A percentile compares a stretch with the other conserved stretches of the same genome.
phyloP scores from a whole-genome alignment of 30 jellyfish, hydroid and myxozoan species.

The Aurelia sp. region DNA sequence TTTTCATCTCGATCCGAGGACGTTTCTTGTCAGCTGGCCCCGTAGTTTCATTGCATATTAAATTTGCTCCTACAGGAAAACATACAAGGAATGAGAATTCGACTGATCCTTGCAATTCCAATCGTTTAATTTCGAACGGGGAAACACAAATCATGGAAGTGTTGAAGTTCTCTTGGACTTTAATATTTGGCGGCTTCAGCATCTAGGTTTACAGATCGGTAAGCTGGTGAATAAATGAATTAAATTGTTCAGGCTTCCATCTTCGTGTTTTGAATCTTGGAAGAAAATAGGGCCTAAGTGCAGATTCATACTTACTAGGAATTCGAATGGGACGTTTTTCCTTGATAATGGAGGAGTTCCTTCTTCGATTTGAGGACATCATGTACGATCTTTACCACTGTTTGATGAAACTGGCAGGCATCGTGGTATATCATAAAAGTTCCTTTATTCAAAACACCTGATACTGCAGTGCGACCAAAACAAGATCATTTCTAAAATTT shows the following conservation, averaged over 20 bases:
- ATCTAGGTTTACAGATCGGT: too few species aligned
- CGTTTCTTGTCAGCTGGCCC: conserved; percentile 42
- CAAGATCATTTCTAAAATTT: conserved; percentile 81
- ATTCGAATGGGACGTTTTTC: conserved; percentile 44
- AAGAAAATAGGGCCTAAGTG: background rate
- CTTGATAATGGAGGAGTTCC: conserved; percentile 17
- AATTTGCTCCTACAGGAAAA: conserved; percentile 17
- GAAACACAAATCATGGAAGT: too few species aligned
- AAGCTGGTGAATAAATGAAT: too few species aligned
- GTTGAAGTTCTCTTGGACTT: too few species aligned
- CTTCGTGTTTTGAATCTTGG: background rate
- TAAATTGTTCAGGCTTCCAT: too few species aligned
- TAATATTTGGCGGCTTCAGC: too few species aligned
- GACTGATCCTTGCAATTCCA: too few species aligned
- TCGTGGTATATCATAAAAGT: conserved; percentile 67
- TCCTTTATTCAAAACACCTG: conserved; percentile 74
- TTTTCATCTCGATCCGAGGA: conserved; percentile 42
- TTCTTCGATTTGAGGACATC: conserved; percentile 57
- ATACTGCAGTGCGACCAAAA: conserved; percentile 69
- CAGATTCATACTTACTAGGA: conserved; percentile 39
- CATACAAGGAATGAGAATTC: too few species aligned
- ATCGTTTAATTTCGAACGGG: too few species aligned
- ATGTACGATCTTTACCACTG: conserved; percentile 37
- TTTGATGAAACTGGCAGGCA: conserved; percentile 56
- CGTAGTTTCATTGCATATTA: conserved; percentile 4